These are phyloP conservation scores for Pseudoips prasinana DNA, from an alignment of 2,888 invertebrate genomes.

Conservation along the genomic window DNA sequence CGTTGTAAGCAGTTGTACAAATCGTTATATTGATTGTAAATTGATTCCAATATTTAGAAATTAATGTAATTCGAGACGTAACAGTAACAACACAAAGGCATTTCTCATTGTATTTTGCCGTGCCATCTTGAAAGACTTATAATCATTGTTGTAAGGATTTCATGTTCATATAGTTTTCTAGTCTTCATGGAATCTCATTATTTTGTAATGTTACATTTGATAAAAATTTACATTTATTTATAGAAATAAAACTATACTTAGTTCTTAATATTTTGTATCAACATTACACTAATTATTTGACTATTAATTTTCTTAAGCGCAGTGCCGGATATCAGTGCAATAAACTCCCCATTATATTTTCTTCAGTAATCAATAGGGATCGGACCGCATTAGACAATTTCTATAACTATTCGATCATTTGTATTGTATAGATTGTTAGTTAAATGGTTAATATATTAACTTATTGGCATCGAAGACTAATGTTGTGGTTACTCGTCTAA, in stretches of 20 bases:
- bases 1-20: slow-evolving; percentile 73
- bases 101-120: slow-evolving; percentile 75
- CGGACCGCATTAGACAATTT: slow-evolving; percentile 38
- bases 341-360: slow-evolving; percentile 41
- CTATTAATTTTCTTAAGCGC: slow-evolving; percentile 42
- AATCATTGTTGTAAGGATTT: slow-evolving; percentile 71
- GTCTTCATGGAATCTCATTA: slow-evolving; percentile 80
- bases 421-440: slow-evolving; percentile 21
- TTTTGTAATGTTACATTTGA: slow-evolving; percentile 66
- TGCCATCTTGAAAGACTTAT: slow-evolving; percentile 80
- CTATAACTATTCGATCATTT: slow-evolving; percentile 16
- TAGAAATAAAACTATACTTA: slow-evolving; percentile 56
- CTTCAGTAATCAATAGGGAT: slow-evolving; percentile 37
- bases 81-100: slow-evolving; percentile 67
- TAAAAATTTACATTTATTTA: slow-evolving; percentile 53
- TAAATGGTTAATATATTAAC: slow-evolving; percentile 21
- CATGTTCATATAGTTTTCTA: slow-evolving; percentile 81
- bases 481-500: slow-evolving; percentile 38
- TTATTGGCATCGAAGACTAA: slow-evolving; percentile 31
- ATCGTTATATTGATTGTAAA: slow-evolving; percentile 73
- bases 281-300: slow-evolving; percentile 41
- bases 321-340: slow-evolving; percentile 54
- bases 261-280: slow-evolving; percentile 56
- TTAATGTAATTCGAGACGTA: slow-evolving; percentile 57
- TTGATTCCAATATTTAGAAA: slow-evolving; percentile 78